Evolutionary conservation across 2,113 vertebrate species (phyloP), one percentile per base, ranked within the genome.

Genomic region (Lota lota): DNA sequence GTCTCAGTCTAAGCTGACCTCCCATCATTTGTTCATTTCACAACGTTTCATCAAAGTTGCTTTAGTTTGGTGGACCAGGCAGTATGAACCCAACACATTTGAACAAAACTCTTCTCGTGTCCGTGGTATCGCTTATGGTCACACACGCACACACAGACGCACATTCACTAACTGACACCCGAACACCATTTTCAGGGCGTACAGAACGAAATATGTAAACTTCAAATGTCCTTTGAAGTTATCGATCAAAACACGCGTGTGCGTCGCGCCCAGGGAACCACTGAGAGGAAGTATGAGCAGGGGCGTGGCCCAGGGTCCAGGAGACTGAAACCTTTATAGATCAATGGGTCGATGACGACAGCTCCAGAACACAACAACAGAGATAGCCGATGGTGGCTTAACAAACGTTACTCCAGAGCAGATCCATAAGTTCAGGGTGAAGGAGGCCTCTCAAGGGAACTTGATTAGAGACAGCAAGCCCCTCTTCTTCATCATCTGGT

Each of bases 161-260:
- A 50, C 5, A 61, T 16, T 51, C 50, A 21, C 54, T 21, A 10
- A 68, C 33, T 16, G 1, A 18, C 53, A 56, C 17, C 73, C 68
- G 83, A 63, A 79, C 16, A 50, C 17, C 33, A 63, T 61, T 70
- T 40, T 58, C 22, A 62, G 33, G 24, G 63, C 64, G 12, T 57
- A 69, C 73, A 10, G 33, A 47, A 36, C 66, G 64, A 68, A 76
- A 76, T 74, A 70, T 77, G 78, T 72, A 64, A 77, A 70, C 50
- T 72, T 68, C 71, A 66, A 81, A 78, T 73, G 78, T 83, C 75
- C 78, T 80, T 70, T 80, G 83, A 81, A 62, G 75, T 82, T 78
- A 77, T 36, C 40, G 72, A 76, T 87, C 62, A 71, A 73, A 72
- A 66, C 66, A 66, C 72, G 66, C 47, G 17, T 47, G 22, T 58